phyloP scores from a whole-genome alignment of 2,888 invertebrate genomes.

The Sesia bembeciformis region DNA sequence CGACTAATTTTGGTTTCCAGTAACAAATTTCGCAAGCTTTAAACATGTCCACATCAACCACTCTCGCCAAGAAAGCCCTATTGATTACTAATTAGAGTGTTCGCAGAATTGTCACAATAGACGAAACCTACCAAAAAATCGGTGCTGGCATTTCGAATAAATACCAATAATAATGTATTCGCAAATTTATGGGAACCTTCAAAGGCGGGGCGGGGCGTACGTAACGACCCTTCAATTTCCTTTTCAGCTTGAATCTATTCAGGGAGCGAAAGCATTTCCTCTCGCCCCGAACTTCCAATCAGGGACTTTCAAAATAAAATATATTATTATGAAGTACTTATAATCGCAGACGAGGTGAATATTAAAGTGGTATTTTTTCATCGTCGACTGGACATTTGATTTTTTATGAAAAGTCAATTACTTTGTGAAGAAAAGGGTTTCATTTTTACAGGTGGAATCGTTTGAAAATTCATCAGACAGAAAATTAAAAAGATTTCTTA shows the following conservation, averaged over 20 bases:
- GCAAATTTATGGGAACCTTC: slow-evolving; percentile 51
- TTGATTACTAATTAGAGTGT: neutral
- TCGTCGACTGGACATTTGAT: slow-evolving; percentile 25
- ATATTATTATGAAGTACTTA: slow-evolving; percentile 32
- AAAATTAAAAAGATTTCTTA: neutral
- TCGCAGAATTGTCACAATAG: neutral
- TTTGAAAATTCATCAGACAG: neutral
- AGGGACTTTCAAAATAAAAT: slow-evolving; percentile 42
- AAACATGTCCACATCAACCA: no score
- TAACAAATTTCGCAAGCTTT: neutral
- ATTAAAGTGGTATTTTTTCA: slow-evolving; percentile 38
- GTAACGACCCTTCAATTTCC: slow-evolving; percentile 68
- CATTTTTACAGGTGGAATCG: neutral
- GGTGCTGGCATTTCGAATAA: slow-evolving; percentile 24
- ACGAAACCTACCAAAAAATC: slow-evolving; percentile 2
- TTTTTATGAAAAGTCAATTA: slow-evolving; percentile 13
- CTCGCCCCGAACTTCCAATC: slow-evolving; percentile 46
- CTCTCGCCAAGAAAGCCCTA: neutral
- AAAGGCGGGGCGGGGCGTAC: slow-evolving; percentile 34
- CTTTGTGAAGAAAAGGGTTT: slow-evolving; percentile 5
- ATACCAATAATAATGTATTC: slow-evolving; percentile 49
- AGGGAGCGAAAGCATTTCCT: slow-evolving; percentile 55
- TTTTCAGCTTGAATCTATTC: slow-evolving; percentile 59
- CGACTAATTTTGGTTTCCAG: slow-evolving; percentile 28
- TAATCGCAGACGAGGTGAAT: slow-evolving; percentile 50